Conservation (phyloP, 2,888 invertebrate species). For the Belgica antarctica region DNA sequence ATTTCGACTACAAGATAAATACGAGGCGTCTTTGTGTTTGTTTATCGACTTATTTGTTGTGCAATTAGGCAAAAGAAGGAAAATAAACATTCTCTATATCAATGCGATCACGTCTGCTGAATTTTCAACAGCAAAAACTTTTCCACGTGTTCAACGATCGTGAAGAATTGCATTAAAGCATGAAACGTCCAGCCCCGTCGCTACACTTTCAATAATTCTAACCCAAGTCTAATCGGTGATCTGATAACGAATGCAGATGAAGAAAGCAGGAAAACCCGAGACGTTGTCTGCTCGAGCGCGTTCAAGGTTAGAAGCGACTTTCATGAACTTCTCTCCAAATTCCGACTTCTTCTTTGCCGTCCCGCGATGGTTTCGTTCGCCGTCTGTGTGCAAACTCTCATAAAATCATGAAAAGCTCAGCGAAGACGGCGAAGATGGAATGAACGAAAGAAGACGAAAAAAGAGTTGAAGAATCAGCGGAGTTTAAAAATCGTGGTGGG, state of each 20-base stretch:
- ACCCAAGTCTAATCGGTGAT: too few relatives aligned
- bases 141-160: not conserved
- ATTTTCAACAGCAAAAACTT: too few relatives aligned
- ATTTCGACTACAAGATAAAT: too few relatives aligned
- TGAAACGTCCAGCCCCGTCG: too few relatives aligned
- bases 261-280: not conserved
- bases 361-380: not conserved
- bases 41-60: not conserved
- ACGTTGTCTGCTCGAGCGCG: not conserved
- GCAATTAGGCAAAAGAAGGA: not conserved
- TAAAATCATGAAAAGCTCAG: not conserved
- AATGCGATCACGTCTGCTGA: not conserved
- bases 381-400: conserved; percentile 9
- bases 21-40: not conserved
- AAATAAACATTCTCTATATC: too few relatives aligned
- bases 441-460: conserved; percentile 7
- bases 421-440: conserved; percentile 9
- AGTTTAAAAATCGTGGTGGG: not conserved
- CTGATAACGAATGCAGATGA: too few relatives aligned
- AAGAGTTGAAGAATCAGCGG: conserved; percentile 21
- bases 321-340: not conserved
- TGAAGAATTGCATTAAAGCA: too few relatives aligned
- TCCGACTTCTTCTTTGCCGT: not conserved
- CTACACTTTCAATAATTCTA: too few relatives aligned
- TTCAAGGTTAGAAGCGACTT: conserved; percentile 10